phyloP scores from a whole-genome alignment of 2,888 invertebrate genomes.

The Calliphora vomitoria region DNA sequence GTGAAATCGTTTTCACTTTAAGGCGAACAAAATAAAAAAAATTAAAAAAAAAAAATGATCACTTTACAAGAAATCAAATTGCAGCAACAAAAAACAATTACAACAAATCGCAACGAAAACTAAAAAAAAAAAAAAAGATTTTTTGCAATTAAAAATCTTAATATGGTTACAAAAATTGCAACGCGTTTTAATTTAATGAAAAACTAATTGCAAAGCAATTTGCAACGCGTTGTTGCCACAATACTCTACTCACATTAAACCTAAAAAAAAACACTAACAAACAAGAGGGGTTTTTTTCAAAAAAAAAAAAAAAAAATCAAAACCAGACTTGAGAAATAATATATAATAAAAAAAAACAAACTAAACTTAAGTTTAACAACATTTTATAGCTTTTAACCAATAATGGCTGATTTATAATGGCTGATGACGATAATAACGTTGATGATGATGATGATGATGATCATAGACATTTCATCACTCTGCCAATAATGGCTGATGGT shows the following conservation, averaged over 20 bases:
- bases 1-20: conserved; percentile 74
- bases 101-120: conserved; percentile 15
- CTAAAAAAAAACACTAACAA: conserved; percentile 13
- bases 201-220: conserved; percentile 83
- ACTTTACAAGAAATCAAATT: conserved; percentile 65
- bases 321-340: conserved; percentile 31
- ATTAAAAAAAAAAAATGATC: conserved; percentile 55
- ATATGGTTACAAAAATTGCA: conserved; percentile 79
- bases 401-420: conserved; percentile 55
- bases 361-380: conserved; percentile 60
- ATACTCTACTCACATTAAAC: conserved; percentile 32
- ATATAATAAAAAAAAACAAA: neutral
- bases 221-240: conserved; percentile 77
- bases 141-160: conserved; percentile 73
- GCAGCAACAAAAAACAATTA: conserved; percentile 36
- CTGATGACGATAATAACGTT: conserved; percentile 14
- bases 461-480: conserved; percentile 67
- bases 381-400: conserved; percentile 64
- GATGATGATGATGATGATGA: conserved; percentile 45
- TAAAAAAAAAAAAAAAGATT: conserved; percentile 53
- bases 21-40: conserved; percentile 74
- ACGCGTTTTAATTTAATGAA: conserved; percentile 80
- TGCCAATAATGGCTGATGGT: conserved; percentile 11
- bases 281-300: neutral
- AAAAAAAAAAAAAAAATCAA: conserved; percentile 27